Evolutionary conservation across 1,140 invertebrate genomes (phyloP).

Genomic region (Hylaeus volcanicus): DNA sequence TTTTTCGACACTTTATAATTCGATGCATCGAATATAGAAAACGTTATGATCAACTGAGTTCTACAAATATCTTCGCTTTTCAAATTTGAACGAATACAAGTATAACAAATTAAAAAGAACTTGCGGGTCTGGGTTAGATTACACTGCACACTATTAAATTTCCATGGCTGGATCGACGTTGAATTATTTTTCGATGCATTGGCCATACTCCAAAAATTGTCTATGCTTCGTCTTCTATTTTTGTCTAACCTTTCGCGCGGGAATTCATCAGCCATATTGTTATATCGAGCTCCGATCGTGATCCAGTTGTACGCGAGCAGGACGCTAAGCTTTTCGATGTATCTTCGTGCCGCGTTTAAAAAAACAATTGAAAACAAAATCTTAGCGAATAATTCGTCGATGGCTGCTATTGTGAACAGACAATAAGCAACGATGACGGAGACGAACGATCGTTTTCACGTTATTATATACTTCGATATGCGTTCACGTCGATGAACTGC

Average conservation of each 20-base stretch:
- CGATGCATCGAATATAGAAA: too few species aligned
- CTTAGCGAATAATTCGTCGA: constrained; percentile 69
- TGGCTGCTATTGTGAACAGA: constrained; percentile 80
- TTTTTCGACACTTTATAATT: too few species aligned
- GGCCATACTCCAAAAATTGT: too few species aligned
- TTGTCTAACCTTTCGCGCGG: not conserved
- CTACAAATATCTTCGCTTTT: too few species aligned
- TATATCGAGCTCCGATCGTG: not conserved
- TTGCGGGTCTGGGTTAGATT: too few species aligned
- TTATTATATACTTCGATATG: constrained; percentile 13
- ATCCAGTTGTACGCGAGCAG: not conserved
- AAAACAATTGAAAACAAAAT: constrained; percentile 22
- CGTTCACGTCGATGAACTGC: constrained; percentile 20
- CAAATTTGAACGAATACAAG: too few species aligned
- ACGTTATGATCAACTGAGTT: too few species aligned
- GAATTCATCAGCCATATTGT: not conserved
- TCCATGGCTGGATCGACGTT: too few species aligned
- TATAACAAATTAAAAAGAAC: too few species aligned
- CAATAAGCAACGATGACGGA: constrained; percentile 76
- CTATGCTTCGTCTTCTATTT: not conserved
- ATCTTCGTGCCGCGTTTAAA: constrained; percentile 8
- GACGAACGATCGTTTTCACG: constrained; percentile 25
- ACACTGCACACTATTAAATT: too few species aligned
- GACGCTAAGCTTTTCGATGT: constrained; percentile 3
- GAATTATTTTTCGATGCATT: too few species aligned